Percentiles rank a stretch among this genome's conserved stretches.
phyloP scores from a whole-genome alignment of 2,888 invertebrate genomes.

The Lithophane socia region DNA sequence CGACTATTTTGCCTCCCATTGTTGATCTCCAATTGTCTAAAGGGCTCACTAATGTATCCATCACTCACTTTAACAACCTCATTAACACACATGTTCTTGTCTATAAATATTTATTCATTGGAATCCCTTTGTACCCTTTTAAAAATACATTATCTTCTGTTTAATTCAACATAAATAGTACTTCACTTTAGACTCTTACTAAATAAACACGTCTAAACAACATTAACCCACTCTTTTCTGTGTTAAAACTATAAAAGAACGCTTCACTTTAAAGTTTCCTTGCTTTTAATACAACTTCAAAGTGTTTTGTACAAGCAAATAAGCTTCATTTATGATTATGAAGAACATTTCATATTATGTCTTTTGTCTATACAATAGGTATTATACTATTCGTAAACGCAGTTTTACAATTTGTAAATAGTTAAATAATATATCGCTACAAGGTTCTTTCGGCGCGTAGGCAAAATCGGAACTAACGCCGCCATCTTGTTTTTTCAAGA shows the following conservation, averaged over 20 bases:
- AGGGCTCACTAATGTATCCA: not conserved
- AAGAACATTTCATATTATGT: not conserved
- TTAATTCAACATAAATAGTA: constrained; percentile 11
- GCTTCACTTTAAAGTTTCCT: constrained; percentile 30
- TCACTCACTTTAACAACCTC: not conserved
- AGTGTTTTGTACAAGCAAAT: constrained; percentile 28
- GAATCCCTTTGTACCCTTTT: constrained; percentile 34
- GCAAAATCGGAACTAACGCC: not conserved
- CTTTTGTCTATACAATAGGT: not conserved
- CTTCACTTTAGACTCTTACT: constrained; percentile 5
- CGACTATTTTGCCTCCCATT: not conserved
- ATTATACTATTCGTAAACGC: not conserved
- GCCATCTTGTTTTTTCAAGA: not conserved
- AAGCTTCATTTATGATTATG: constrained; percentile 15
- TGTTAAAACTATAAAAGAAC: constrained; percentile 38
- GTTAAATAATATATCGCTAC: not conserved
- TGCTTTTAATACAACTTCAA: constrained; percentile 42
- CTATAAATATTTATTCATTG: constrained; percentile 23
- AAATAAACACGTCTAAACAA: constrained; percentile 53
- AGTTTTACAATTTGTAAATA: not conserved
- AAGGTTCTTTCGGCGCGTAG: not conserved
- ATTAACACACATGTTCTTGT: not conserved
- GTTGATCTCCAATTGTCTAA: not conserved
- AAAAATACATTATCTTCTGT: constrained; percentile 10
- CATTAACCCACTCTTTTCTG: constrained; percentile 47